Evolutionary conservation across 2,113 vertebrate genomes (phyloP).

Genomic region (Perca schrenkii): DNA sequence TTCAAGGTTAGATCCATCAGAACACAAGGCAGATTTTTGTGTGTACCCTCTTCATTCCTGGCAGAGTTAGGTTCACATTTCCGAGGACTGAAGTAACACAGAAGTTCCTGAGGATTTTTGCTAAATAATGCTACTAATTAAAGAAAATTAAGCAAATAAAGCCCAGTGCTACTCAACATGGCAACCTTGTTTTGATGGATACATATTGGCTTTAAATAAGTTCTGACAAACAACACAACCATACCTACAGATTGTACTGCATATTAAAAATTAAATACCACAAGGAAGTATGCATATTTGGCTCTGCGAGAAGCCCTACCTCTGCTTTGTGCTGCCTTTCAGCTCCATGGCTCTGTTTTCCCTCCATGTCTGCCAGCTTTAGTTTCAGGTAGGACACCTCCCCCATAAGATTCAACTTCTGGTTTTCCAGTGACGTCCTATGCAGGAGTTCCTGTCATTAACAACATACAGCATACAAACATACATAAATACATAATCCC

Average conservation of each 20-base stretch:
- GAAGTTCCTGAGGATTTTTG: slow-evolving; percentile 20
- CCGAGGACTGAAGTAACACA: slow-evolving; percentile 29
- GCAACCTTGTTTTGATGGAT: slow-evolving; percentile 3
- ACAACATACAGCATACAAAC: slow-evolving; percentile 42
- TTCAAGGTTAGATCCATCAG: slow-evolving; percentile 48
- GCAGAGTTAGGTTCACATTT: slow-evolving; percentile 48
- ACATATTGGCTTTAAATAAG: slow-evolving; percentile 6
- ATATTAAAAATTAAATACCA: slow-evolving; percentile 10
- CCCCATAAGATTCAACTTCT: slow-evolving; percentile 94
- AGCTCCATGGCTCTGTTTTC: slow-evolving; percentile 88
- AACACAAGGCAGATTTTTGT: slow-evolving; percentile 51
- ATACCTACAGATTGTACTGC: not conserved
- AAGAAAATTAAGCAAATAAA: slow-evolving; percentile 1
- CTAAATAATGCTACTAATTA: not conserved
- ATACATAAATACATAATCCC: slow-evolving; percentile 22
- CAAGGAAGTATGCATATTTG: not conserved
- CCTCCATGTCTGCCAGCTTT: slow-evolving; percentile 94
- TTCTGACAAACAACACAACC: not conserved
- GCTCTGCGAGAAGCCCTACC: slow-evolving; percentile 79
- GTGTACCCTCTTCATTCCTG: slow-evolving; percentile 53
- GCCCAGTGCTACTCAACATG: not conserved
- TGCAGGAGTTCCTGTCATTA: slow-evolving; percentile 91
- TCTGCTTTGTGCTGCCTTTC: slow-evolving; percentile 96
- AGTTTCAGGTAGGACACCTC: slow-evolving; percentile 96
- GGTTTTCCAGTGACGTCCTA: slow-evolving; percentile 92